A percentile compares a stretch with the other conserved stretches of the same genome.
Conservation (phyloP, 2,797 vertebrate genomes). For the Acanthornis magna region DNA sequence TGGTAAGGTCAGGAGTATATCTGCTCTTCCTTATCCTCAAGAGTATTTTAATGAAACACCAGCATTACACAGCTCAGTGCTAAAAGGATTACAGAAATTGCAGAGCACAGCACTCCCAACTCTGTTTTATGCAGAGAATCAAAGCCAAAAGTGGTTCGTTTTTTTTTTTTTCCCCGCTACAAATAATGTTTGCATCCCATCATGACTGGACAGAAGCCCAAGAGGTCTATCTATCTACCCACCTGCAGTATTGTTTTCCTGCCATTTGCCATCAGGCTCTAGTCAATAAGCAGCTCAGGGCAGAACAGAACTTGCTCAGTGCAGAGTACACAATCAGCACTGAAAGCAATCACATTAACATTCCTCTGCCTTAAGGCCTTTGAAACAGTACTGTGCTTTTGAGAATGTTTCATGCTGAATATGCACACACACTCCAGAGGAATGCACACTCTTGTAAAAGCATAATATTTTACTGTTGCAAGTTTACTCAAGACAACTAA, state of each 20-base stretch:
- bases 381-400: neutral
- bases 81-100: conserved; percentile 53
- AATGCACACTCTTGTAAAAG: neutral
- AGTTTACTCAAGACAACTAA: neutral
- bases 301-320: neutral
- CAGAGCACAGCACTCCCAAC: neutral
- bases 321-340: neutral
- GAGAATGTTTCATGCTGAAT: neutral
- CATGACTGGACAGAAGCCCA: neutral
- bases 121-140: neutral
- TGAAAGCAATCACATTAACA: neutral
- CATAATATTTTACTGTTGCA: neutral
- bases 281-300: neutral
- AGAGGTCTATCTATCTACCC: neutral
- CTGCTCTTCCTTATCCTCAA: neutral
- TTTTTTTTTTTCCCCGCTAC: neutral
- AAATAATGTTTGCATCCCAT: neutral
- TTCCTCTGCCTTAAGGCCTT: neutral
- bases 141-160: neutral
- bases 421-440: neutral
- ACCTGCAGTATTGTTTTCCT: conserved; percentile 31
- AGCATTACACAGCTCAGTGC: conserved; percentile 37
- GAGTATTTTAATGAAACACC: conserved; percentile 38
- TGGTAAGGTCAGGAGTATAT: conserved; percentile 26
- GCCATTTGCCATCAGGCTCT: neutral